Evolutionary conservation across 2,113 vertebrate species (phyloP).

Genomic region (Holacanthus passer): DNA sequence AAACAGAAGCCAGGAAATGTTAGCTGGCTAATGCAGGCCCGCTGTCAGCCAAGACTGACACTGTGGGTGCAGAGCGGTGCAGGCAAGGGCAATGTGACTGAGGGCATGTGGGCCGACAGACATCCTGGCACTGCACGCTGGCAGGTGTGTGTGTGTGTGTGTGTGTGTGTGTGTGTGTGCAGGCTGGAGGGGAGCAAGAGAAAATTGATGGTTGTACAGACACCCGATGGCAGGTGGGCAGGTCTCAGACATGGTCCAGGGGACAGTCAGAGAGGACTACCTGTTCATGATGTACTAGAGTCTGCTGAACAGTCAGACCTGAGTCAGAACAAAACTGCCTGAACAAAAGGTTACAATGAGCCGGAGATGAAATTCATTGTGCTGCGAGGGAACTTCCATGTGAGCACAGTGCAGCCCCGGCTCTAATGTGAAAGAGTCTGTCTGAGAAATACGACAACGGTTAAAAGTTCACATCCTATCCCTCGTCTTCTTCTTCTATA

Average conservation of each 20-base stretch:
- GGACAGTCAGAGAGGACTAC: slow-evolving; percentile 32
- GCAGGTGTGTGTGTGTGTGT: slow-evolving; percentile 41
- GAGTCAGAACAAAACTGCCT: slow-evolving; percentile 20
- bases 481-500: neutral
- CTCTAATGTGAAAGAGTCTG: neutral
- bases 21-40: slow-evolving; percentile 58
- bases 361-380: neutral
- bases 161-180: slow-evolving; percentile 34
- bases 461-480: neutral
- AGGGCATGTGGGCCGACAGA: slow-evolving; percentile 55
- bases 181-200: slow-evolving; percentile 48
- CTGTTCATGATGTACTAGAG: slow-evolving; percentile 28
- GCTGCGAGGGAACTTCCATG: neutral
- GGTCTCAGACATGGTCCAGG: slow-evolving; percentile 47
- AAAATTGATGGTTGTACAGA: slow-evolving; percentile 57
- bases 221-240: slow-evolving; percentile 50
- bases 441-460: neutral
- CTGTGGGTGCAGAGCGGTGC: slow-evolving; percentile 37
- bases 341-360: neutral
- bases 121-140: slow-evolving; percentile 59
- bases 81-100: slow-evolving; percentile 60
- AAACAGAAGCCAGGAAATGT: slow-evolving; percentile 62
- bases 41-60: slow-evolving; percentile 65
- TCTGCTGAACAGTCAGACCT: slow-evolving; percentile 11
- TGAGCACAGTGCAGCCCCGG: neutral